These are phyloP conservation scores for Sturnus vulgaris DNA, from an alignment of 2,113 vertebrate genomes.

Conservation along the genomic window DNA sequence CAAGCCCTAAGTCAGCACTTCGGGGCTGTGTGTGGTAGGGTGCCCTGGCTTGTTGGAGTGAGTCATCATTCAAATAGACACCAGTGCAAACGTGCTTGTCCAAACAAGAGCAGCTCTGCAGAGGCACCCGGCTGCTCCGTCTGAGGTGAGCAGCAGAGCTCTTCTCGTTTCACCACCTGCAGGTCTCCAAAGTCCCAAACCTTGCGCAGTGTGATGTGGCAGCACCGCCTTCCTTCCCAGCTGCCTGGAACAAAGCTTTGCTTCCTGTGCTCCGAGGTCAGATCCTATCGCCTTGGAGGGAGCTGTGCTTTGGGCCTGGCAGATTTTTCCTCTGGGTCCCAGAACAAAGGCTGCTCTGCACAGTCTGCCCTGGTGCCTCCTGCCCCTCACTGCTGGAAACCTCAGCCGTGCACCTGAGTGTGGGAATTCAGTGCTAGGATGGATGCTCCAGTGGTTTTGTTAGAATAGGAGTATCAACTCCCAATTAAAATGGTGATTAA, in stretches of 20 bases:
- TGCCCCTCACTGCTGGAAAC: accelerated
- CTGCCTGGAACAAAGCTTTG: background rate
- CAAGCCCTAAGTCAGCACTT: conserved; percentile 61
- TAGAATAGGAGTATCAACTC: background rate
- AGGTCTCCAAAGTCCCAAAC: background rate
- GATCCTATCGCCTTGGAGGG: background rate
- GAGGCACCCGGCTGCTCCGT: background rate
- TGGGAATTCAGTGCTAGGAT: background rate
- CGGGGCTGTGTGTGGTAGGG: conserved; percentile 16
- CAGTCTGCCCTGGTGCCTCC: accelerated
- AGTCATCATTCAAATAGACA: conserved; percentile 69
- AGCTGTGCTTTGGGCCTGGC: background rate
- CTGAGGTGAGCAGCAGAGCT: background rate
- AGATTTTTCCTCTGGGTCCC: background rate
- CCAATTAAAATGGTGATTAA: background rate
- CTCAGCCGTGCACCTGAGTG: background rate
- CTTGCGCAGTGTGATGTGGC: accelerated
- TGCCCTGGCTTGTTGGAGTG: conserved; percentile 68
- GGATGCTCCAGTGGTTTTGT: background rate
- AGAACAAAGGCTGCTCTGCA: background rate
- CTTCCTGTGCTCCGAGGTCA: background rate
- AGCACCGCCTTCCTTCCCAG: background rate
- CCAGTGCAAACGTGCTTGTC: conserved; percentile 38
- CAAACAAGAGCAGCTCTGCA: conserved; percentile 47
- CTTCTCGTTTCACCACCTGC: background rate